Conservation (phyloP, 2,113 vertebrate species). For the Meleagris gallopavo region DNA sequence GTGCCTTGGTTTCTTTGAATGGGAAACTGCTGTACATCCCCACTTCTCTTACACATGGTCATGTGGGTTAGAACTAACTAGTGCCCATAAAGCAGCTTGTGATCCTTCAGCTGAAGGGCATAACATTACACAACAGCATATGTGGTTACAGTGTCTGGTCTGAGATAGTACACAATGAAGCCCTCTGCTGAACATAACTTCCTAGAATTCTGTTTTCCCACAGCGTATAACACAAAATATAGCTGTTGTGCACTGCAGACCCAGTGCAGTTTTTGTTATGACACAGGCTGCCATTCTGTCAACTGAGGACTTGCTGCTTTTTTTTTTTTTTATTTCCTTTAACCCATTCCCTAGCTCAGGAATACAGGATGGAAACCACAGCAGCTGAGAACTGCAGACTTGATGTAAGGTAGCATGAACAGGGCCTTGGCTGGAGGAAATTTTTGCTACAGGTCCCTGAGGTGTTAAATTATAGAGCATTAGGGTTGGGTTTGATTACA, state of each 20-base stretch:
- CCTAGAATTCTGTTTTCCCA: neutral
- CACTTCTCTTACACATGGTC: neutral
- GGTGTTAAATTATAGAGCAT: neutral
- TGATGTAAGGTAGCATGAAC: neutral
- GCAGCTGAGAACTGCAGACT: neutral
- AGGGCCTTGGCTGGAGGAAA: neutral
- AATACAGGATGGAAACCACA: fast-evolving
- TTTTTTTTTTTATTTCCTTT: neutral
- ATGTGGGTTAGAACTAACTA: neutral
- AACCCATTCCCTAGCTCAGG: neutral
- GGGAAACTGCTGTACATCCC: neutral
- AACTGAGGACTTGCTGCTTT: neutral
- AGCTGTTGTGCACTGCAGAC: fast-evolving
- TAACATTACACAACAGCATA: neutral
- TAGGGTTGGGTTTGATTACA: neutral
- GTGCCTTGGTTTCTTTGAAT: neutral
- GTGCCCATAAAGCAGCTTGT: neutral
- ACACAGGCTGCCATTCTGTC: no score
- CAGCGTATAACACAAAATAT: neutral
- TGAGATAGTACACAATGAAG: fast-evolving
- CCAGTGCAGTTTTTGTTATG: neutral
- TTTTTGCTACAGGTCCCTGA: neutral
- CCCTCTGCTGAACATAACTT: neutral
- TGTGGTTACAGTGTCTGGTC: neutral
- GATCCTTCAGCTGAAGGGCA: neutral